Base-by-base conservation (phyloP, 2,113 vertebrate species). In the Percina caprodes region DNA sequence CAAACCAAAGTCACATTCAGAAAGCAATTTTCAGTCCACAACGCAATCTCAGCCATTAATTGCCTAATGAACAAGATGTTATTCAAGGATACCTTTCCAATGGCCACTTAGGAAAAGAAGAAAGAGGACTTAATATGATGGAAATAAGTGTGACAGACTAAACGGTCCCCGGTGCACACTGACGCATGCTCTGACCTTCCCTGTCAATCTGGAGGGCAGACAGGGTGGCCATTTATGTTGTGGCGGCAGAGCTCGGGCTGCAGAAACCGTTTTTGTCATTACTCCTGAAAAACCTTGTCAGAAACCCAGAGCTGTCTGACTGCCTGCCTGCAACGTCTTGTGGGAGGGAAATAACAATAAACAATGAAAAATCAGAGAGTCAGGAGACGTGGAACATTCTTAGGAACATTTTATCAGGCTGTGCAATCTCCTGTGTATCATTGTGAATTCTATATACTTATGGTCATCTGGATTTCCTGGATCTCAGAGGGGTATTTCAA, bases 141-240 rank as follows among this genome's bases (percentile, higher is more conserved):
- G 92, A 93, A 93, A 92, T 91, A 93, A 91, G 86, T 94, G 91
- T 92, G 91, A 91, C 91, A 85, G 89, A 87, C 87, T 90, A 91
- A 94, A 90, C 83, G 82, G 80, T 90, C 79, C 80, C 80, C 0
- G 69, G 75, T 80, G 91, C 39, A 74, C 79, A 76, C 80, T 88
- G 88, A 90, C 84, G 86, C 87, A 83, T 58, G 76, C 85, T 59
- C 58, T 87, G 91, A 92, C 93, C 92, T 94, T 94, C 84, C 69
- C 88, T 90, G 93, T 94, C 92, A 91, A 76, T 89, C 74, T 91
- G 88, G 87, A 94, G 90, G 93, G 82, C 88, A 78, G 90, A 88
- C 84, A 74, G 83, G 91, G 86, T 48, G 88, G 89, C 87, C 86
- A 65, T 86, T 88, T 71, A 18, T 74, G 88, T 89, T 75, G 85